Evolutionary conservation across 2,113 vertebrate species (phyloP), one percentile per base, ranked within the genome.

Genomic region (Atherinomorus stipes): DNA sequence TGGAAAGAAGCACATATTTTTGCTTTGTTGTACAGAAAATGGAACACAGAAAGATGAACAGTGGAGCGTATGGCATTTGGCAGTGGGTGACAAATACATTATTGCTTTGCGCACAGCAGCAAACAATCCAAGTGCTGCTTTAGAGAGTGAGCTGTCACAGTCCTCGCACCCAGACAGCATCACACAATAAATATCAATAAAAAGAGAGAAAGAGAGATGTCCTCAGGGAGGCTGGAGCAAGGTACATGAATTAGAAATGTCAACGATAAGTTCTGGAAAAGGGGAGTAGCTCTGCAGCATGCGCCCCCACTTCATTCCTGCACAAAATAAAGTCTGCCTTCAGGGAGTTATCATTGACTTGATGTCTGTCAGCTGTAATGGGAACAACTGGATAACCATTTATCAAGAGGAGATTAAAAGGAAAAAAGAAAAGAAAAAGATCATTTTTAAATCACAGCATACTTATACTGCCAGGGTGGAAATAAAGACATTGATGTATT

Each of bases 111-210:
- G 49, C 74, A 69, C 83, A 68, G 83, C 85, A 76, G 76, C 80
- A 88, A 90, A 89, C 83, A 91, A 87, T 89, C 83, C 74, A 74
- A 71, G 81, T 70, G 77, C 74, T 61, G 85, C 85, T 80, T 83
- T 76, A 74, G 81, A 89, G 80, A 91, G 86, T 80, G 87, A 90
- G 83, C 81, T 86, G 85, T 90, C 88, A 89, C 69, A 78, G 69
- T 58, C 58, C 60, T 74, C 31, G 31, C 73, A 57, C 61, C 75
- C 67, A 82, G 79, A 84, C 78, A 68, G 71, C 74, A 54, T 85
- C 85, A 68, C 77, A 69, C 72, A 76, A 89, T 90, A 90, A 88
- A 90, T 91, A 90, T 91, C 90, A 88, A 88, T 90, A 90, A 87
- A 34, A 87, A 84, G 47, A 86, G 81, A 86, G 70, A 73, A 75